A percentile compares a stretch with the other conserved stretches of the same genome.
Evolutionary conservation across 2,797 vertebrate species (phyloP).

Genomic region (Phataginus tetradactyla): DNA sequence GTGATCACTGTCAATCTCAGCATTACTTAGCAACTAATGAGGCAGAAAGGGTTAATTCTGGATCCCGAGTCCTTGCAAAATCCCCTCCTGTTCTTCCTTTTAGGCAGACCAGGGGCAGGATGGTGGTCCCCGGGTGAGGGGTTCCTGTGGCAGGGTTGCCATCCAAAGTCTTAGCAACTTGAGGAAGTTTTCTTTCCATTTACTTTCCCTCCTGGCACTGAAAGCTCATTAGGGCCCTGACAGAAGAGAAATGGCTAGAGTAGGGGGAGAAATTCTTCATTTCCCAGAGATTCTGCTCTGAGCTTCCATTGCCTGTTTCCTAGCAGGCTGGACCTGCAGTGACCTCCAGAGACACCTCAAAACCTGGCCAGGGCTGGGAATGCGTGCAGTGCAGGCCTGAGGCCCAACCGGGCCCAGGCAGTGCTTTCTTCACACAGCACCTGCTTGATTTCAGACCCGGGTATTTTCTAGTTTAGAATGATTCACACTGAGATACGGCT

Average conservation of each 20-base stretch:
- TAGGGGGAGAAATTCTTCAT: conserved; percentile 24
- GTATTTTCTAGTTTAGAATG: neutral
- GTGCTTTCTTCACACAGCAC: neutral
- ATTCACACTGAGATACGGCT: neutral
- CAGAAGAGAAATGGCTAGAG: conserved; percentile 63
- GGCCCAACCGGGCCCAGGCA: neutral
- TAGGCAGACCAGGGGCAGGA: neutral
- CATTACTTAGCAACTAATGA: conserved; percentile 51
- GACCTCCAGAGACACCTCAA: neutral
- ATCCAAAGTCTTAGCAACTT: conserved; percentile 9
- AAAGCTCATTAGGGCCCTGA: conserved; percentile 72
- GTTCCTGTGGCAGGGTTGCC: neutral
- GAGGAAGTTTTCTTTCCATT: conserved; percentile 53
- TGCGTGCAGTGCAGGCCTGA: accelerated
- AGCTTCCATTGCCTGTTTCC: conserved; percentile 1
- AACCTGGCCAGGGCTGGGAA: neutral
- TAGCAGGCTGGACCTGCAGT: conserved; percentile 1
- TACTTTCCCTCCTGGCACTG: conserved; percentile 66
- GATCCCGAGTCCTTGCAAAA: neutral
- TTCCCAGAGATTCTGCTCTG: conserved; percentile 61
- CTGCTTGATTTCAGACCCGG: neutral
- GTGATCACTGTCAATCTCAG: neutral
- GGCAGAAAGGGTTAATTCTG: conserved; percentile 66
- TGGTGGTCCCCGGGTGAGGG: neutral
- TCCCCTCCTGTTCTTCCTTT: neutral